A percentile compares a stretch with the other conserved stretches of the same genome.
Evolutionary conservation across 2,797 vertebrate species (phyloP).

Genomic region (Leucoraja ocellata): DNA sequence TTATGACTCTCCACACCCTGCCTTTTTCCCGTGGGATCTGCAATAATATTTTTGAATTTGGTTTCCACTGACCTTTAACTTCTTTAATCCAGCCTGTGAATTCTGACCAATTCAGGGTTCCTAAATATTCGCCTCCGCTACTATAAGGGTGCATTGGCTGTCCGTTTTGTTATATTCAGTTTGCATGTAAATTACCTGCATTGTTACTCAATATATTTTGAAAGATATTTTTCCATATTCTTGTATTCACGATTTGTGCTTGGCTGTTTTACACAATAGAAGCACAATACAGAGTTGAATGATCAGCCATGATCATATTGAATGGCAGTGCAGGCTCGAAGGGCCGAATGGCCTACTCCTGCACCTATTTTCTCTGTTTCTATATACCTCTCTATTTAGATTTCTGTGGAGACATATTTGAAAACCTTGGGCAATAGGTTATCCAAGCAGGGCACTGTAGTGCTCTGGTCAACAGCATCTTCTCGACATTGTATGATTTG

Average conservation of each 20-base stretch:
- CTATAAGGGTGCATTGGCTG: neutral
- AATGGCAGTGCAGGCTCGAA: too few relatives aligned
- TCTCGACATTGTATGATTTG: neutral
- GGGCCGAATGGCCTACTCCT: too few relatives aligned
- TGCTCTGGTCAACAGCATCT: neutral
- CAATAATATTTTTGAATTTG: neutral
- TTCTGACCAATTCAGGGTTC: neutral
- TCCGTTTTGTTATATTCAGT: neutral
- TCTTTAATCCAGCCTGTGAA: neutral
- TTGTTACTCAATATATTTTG: neutral
- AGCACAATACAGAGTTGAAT: too few relatives aligned
- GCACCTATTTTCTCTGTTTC: too few relatives aligned
- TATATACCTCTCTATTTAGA: too few relatives aligned
- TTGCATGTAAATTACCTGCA: neutral
- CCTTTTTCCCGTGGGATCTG: neutral
- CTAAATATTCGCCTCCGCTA: neutral
- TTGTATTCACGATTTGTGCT: neutral
- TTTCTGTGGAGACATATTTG: too few relatives aligned
- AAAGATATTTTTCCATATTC: neutral
- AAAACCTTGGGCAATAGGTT: neutral
- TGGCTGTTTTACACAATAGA: neutral
- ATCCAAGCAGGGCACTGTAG: neutral
- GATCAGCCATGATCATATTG: too few relatives aligned
- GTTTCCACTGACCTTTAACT: neutral
- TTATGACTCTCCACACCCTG: neutral